Conservation (phyloP, 1,140 invertebrate genomes). For the Daktulosphaira vitifoliae region DNA sequence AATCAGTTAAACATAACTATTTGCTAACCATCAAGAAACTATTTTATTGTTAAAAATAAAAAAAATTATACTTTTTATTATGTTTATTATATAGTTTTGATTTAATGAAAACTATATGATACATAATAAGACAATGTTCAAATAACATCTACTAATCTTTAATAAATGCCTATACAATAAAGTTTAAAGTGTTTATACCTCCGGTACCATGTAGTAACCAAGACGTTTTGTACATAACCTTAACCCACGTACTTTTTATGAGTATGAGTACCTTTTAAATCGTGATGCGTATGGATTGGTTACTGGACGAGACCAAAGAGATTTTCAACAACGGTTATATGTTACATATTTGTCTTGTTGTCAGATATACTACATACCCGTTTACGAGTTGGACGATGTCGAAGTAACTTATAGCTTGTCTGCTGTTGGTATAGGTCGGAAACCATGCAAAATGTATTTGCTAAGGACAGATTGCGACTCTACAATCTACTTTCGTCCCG, state of each 20-base stretch:
- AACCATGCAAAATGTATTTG: slow-evolving; percentile 9
- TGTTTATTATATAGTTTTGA: no score
- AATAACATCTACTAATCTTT: no score
- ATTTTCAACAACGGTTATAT: slow-evolving; percentile 6
- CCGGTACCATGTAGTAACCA: not conserved
- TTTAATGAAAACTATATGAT: no score
- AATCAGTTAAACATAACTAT: no score
- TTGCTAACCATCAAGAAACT: no score
- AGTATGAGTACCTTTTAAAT: not conserved
- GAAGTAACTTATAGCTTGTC: not conserved
- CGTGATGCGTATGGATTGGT: not conserved
- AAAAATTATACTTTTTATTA: no score
- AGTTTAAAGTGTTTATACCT: slow-evolving; percentile 15
- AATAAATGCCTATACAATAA: no score
- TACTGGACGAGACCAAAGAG: not conserved
- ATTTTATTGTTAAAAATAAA: no score
- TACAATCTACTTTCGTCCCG: slow-evolving; percentile 1
- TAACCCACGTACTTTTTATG: not conserved
- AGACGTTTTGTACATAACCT: slow-evolving; percentile 18
- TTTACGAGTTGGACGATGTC: not conserved
- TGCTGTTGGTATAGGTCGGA: not conserved
- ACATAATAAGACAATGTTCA: no score
- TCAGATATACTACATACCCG: slow-evolving; percentile 1
- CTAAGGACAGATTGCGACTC: not conserved
- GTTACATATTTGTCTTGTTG: slow-evolving; percentile 16